These are phyloP conservation scores for Tragulus kanchil DNA, from an alignment of 2,113 vertebrate genomes.

Conservation along the genomic window DNA sequence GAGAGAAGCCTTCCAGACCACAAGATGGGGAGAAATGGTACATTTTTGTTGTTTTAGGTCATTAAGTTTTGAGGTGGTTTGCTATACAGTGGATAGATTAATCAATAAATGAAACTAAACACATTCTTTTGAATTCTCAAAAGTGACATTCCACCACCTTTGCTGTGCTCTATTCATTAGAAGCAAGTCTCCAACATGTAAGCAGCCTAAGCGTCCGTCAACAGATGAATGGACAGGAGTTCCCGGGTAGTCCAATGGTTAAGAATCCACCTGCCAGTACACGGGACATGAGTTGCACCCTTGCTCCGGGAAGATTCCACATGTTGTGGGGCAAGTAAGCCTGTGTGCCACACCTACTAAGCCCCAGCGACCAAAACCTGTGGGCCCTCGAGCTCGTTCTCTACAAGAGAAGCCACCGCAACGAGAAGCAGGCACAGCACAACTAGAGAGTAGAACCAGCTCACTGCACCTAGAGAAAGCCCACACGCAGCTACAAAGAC, in stretches of 20 bases:
- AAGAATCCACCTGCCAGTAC: not conserved
- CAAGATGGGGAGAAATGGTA: not conserved
- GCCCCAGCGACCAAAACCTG: not conserved
- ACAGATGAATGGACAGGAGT: not conserved
- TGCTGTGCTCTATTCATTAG: not conserved
- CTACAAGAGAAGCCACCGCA: not conserved
- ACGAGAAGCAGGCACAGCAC: not conserved
- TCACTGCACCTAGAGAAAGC: not conserved
- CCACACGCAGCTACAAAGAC: not conserved
- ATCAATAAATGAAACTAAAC: not conserved
- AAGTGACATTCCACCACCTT: not conserved
- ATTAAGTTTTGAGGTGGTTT: not conserved
- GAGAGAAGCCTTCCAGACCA: not conserved
- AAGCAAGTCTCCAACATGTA: not conserved
- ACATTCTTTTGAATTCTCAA: not conserved
- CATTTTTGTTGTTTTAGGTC: not conserved
- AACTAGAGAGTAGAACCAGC: not conserved
- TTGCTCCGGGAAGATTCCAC: not conserved
- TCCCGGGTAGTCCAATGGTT: not conserved
- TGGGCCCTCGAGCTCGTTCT: not conserved
- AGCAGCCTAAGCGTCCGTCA: not conserved
- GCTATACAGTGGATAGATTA: not conserved
- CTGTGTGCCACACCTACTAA: not conserved
- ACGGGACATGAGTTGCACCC: not conserved
- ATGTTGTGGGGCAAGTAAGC: not conserved